Percentiles rank a stretch among this genome's conserved stretches.
Conservation (phyloP, 2,113 vertebrate genomes). For the Chloebia gouldiae region DNA sequence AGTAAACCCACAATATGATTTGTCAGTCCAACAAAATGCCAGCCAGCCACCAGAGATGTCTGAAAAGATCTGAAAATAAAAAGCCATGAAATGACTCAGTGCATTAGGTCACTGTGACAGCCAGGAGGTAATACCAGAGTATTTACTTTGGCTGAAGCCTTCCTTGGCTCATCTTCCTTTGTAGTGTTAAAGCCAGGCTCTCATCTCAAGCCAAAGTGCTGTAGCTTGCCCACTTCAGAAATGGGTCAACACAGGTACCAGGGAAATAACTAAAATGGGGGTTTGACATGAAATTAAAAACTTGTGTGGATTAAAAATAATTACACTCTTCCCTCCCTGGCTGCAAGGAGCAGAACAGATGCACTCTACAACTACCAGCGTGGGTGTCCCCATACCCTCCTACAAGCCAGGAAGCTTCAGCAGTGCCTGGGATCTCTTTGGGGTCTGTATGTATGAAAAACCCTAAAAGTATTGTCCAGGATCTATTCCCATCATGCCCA, state of each 20-base stretch:
- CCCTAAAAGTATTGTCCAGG: not conserved
- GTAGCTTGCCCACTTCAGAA: not conserved
- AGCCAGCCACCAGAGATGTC: conserved; percentile 14
- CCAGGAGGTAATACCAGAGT: conserved; percentile 31
- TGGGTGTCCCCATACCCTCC: not conserved
- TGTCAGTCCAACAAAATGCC: not conserved
- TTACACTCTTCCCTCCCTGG: not conserved
- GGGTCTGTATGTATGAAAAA: not conserved
- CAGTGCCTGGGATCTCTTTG: not conserved
- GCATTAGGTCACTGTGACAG: conserved; percentile 46
- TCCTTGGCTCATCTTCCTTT: conserved; percentile 15
- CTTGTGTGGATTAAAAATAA: not conserved
- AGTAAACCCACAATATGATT: not conserved
- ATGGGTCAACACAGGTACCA: not conserved
- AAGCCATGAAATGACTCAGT: conserved; percentile 43
- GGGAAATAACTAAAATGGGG: not conserved
- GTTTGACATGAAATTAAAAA: not conserved
- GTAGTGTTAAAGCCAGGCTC: not conserved
- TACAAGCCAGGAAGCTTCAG: not conserved
- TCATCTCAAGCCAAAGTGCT: conserved; percentile 14
- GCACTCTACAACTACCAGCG: not conserved
- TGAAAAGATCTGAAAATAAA: not conserved
- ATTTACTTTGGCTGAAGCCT: conserved; percentile 34
- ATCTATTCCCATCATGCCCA: not conserved
- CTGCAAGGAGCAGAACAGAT: not conserved